A percentile compares a stretch with the other conserved stretches of the same genome.
phyloP scores from a whole-genome alignment of 2,888 invertebrate genomes.

The Eubasilissa splendida region DNA sequence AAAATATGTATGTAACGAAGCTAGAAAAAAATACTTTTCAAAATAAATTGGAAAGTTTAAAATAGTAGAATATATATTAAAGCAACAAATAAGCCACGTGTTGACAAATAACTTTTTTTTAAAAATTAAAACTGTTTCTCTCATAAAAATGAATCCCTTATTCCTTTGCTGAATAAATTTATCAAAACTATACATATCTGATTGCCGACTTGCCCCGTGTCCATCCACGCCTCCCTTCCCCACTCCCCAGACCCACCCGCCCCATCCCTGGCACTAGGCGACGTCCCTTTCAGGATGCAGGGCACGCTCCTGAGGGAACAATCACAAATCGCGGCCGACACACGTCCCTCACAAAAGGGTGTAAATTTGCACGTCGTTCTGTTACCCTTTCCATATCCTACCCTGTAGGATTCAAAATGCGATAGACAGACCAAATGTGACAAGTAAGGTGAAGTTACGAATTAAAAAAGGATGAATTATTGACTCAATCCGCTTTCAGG shows the following conservation, averaged over 20 bases:
- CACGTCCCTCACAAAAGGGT: slow-evolving; percentile 59
- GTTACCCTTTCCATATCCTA: slow-evolving; percentile 57
- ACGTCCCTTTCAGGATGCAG: slow-evolving; percentile 47
- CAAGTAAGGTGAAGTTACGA: not conserved
- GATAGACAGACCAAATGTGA: slow-evolving; percentile 10
- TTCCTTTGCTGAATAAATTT: not conserved
- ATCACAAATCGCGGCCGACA: slow-evolving; percentile 59
- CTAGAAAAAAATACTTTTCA: too few species aligned
- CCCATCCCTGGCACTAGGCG: not conserved
- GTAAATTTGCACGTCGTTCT: slow-evolving; percentile 59
- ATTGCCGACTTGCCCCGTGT: slow-evolving; percentile 28
- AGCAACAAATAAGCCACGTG: too few species aligned
- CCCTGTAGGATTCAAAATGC: slow-evolving; percentile 33
- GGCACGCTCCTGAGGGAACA: slow-evolving; percentile 57
- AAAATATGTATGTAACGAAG: too few species aligned
- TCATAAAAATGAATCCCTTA: too few species aligned
- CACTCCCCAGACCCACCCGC: not conserved
- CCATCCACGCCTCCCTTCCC: slow-evolving; percentile 23
- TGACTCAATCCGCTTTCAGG: not conserved
- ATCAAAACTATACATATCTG: slow-evolving; percentile 1
- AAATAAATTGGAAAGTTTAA: too few species aligned
- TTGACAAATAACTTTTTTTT: too few species aligned
- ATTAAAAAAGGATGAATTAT: not conserved
- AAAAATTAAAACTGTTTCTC: too few species aligned
- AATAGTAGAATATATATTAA: too few species aligned